Percentiles rank a stretch among this genome's conserved stretches.
These are phyloP conservation scores for Synergus umbraculus DNA, from an alignment of 2,888 invertebrate genomes.

Conservation along the genomic window DNA sequence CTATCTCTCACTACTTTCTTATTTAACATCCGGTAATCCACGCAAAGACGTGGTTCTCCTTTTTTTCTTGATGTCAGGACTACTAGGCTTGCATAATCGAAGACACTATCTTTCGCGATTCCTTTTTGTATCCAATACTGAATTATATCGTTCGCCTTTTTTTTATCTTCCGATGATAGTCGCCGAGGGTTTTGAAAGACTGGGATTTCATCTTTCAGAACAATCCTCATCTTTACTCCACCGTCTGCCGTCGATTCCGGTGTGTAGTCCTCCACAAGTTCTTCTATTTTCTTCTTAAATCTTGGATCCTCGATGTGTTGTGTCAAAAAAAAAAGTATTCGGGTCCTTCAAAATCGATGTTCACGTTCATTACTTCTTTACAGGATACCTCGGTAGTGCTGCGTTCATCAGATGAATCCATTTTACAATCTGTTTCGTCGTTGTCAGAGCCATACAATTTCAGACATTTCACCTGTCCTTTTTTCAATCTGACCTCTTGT, in stretches of 20 bases:
- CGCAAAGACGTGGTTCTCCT: slow-evolving; percentile 54
- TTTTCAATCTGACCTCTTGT: no score
- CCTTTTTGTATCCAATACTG: slow-evolving; percentile 54
- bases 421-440: no score
- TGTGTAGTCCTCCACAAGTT: slow-evolving; percentile 42
- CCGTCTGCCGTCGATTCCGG: slow-evolving; percentile 47
- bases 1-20: slow-evolving; percentile 54
- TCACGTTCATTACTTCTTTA: no score
- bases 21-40: slow-evolving; percentile 60
- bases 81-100: slow-evolving; percentile 58
- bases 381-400: no score
- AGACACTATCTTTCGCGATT: slow-evolving; percentile 53
- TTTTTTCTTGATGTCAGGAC: slow-evolving; percentile 58
- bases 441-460: no score
- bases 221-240: slow-evolving; percentile 53
- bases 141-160: slow-evolving; percentile 50
- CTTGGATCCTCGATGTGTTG: neutral
- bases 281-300: neutral
- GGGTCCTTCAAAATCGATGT: no score
- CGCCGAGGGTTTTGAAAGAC: slow-evolving; percentile 50
- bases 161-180: no score
- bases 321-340: no score
- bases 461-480: no score
- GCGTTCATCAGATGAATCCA: no score
- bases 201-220: slow-evolving; percentile 56